Conservation (phyloP, 2,113 vertebrate species). For the Baryphthengus martii region DNA sequence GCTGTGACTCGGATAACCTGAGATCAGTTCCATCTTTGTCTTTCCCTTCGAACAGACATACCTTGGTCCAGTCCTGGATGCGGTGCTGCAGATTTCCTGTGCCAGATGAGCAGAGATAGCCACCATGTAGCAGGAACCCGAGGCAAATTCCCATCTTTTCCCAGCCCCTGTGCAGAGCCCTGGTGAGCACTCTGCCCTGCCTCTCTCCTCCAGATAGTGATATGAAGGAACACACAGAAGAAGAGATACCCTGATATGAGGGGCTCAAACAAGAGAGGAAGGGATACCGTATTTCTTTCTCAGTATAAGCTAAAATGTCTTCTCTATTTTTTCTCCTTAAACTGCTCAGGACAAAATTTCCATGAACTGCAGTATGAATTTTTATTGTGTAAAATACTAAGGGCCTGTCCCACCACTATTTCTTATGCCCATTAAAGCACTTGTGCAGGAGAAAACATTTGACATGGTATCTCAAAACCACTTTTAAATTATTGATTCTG, state of each 20-base stretch:
- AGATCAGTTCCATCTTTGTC: background rate
- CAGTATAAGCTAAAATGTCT: background rate
- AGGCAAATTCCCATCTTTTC: background rate
- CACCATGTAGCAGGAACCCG: rapidly evolving
- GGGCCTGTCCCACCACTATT: background rate
- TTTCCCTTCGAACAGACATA: background rate
- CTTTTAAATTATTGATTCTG: background rate
- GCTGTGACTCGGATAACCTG: background rate
- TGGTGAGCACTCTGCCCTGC: rapidly evolving
- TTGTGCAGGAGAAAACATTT: background rate
- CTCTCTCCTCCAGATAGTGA: background rate
- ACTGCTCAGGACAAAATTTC: background rate
- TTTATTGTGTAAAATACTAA: background rate
- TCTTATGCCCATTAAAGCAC: background rate
- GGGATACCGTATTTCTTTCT: background rate
- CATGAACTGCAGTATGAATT: background rate
- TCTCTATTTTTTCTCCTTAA: background rate
- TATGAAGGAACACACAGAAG: background rate
- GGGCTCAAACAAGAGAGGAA: background rate
- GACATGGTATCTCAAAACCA: background rate
- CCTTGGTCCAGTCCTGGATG: background rate
- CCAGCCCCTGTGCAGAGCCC: background rate
- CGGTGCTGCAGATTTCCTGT: background rate
- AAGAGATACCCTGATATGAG: background rate
- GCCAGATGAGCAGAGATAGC: background rate